These are phyloP conservation scores for Saimiri boliviensis DNA, from an alignment of 2,113 vertebrate species.

Conservation along the genomic window DNA sequence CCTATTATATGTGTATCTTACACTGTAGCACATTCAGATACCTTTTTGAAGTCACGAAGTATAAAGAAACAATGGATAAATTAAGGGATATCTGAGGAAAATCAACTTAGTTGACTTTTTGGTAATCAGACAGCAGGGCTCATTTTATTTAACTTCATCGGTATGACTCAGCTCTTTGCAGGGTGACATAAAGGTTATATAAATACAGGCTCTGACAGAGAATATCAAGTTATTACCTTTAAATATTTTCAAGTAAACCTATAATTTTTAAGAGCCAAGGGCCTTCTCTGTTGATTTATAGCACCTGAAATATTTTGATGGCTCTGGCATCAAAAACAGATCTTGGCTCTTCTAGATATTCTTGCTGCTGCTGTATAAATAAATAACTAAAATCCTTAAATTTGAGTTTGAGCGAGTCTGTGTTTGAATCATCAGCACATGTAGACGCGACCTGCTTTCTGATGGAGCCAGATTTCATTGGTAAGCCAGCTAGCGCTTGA, in stretches of 20 bases:
- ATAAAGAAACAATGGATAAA: neutral
- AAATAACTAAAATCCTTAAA: neutral
- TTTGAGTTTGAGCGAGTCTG: neutral
- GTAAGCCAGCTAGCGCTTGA: neutral
- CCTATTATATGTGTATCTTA: neutral
- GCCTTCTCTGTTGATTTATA: neutral
- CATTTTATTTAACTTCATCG: neutral
- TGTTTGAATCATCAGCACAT: neutral
- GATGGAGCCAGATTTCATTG: neutral
- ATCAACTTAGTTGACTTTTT: neutral
- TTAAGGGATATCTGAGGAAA: neutral
- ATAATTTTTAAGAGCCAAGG: neutral
- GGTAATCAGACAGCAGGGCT: neutral
- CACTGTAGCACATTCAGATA: neutral
- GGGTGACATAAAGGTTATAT: slow-evolving; percentile 37
- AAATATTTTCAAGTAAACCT: neutral
- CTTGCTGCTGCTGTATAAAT: neutral
- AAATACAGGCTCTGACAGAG: slow-evolving; percentile 11
- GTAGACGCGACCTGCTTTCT: neutral
- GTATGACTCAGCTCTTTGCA: slow-evolving; percentile 43
- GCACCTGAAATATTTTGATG: neutral
- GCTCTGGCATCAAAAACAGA: neutral
- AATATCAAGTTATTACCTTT: slow-evolving; percentile 22
- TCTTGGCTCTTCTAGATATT: neutral
- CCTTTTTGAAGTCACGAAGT: neutral